Base-by-base conservation (phyloP, 2,797 vertebrate species). In the Hapalemur alaotrensis region DNA sequence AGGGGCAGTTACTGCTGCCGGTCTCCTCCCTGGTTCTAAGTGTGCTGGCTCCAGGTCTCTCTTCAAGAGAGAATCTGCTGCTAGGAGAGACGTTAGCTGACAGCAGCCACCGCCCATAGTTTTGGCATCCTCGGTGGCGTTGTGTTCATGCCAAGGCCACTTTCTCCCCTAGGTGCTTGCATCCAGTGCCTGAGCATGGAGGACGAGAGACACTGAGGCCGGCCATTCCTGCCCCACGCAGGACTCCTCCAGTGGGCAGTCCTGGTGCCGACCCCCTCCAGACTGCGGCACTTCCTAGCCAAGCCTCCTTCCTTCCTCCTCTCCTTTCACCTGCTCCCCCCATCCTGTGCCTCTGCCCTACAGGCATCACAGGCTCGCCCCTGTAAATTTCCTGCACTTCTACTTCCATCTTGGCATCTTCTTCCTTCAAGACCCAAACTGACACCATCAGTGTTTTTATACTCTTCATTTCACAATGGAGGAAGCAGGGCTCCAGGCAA, bases 181-280 rank as follows among this genome's bases (percentile, higher is more conserved):
- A 25, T 30, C 5, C 52, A 38, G 61, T 8, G 30, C 54, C 15
- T 0, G 17, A 25, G 30, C 43, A 35, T 38, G 23, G 43, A 38
- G 30, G 4, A 11, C 20, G 1, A 13, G 7, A 14, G 5, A 20
- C 32, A 4, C 2, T 28, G 12, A 80, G 10, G 7, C 6, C 14
- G 23, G 54, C 18, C 28, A 18, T 4, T 81, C 17, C 67, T 43
- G 52, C 48, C 41, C 7, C 3, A 2, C 8, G 2, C 12, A 41
- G 23, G 4, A 4, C 6, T 75, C 48, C 12, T 76, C 7, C 25
- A 12, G n/a, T 35, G 81, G 7, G 32, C 52, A 57, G 4, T 2
- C 9, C 54, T 82, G 30, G n/a, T 2, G 13, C 9, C 2, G 25
- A 7, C 4, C 28, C 38, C 11, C 35, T 28, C 25, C 3, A 48